A percentile compares a stretch with the other conserved stretches of the same genome.
Conservation (phyloP, 2,113 vertebrate species). For the Pollimyrus isidori region DNA sequence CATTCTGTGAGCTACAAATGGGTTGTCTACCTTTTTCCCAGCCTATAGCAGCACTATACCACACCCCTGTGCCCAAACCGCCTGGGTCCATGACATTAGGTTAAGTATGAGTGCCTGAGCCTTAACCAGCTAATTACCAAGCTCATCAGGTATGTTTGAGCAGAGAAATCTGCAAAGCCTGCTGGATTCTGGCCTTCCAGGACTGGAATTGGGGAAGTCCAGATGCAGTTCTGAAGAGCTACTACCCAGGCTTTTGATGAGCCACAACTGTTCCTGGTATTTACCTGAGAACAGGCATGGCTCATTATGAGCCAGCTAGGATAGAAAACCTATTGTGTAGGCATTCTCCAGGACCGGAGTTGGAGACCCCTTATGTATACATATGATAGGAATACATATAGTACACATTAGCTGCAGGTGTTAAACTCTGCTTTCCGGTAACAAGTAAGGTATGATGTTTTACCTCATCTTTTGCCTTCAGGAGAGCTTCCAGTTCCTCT, state of each 20-base stretch:
- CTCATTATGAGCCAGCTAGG: background rate
- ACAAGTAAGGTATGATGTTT: background rate
- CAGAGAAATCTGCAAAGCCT: background rate
- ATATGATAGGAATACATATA: too few relatives aligned
- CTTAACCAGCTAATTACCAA: background rate
- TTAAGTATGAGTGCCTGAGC: background rate
- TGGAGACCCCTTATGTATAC: background rate
- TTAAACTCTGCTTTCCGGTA: background rate
- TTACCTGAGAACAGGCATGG: too few relatives aligned
- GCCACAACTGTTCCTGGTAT: too few relatives aligned
- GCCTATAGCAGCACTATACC: too few relatives aligned
- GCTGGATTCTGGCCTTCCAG: background rate
- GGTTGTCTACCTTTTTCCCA: too few relatives aligned
- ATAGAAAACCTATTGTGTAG: too few relatives aligned
- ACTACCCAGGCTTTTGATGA: background rate
- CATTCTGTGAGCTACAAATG: too few relatives aligned
- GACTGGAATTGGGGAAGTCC: background rate
- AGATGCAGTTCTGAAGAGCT: background rate
- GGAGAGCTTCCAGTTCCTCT: conserved; percentile 75
- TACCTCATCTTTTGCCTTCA: conserved; percentile 86
- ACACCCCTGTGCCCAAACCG: too few relatives aligned
- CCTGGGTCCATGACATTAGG: too few relatives aligned
- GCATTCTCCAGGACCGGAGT: background rate
- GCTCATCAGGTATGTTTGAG: background rate
- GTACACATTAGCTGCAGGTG: background rate